Percentiles rank a stretch among this genome's conserved stretches.
Evolutionary conservation across 2,113 vertebrate species (phyloP).

Genomic region (Dipodomys stephensi): DNA sequence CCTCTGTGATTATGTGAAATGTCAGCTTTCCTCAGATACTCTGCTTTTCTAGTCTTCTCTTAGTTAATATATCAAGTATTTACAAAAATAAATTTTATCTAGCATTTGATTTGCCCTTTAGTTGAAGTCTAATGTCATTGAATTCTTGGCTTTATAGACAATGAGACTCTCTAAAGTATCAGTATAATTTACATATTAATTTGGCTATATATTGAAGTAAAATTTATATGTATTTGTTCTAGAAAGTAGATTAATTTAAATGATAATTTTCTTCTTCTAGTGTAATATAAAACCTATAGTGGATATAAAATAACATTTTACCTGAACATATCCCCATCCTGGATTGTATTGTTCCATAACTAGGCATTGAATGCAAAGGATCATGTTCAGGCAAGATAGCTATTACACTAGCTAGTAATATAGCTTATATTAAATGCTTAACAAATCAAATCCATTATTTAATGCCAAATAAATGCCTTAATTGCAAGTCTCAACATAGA

Average conservation of each 20-base stretch:
- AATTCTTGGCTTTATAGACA: not conserved
- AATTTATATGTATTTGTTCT: slow-evolving; percentile 26
- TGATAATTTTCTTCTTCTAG: not conserved
- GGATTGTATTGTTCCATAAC: not conserved
- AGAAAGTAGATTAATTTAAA: not conserved
- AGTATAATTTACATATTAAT: not conserved
- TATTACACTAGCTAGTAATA: not conserved
- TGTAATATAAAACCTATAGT: not conserved
- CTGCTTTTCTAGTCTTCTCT: not conserved
- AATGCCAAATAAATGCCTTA: slow-evolving; percentile 49
- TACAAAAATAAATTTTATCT: not conserved
- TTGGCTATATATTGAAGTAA: slow-evolving; percentile 2
- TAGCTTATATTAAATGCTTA: not conserved
- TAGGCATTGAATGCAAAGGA: not conserved
- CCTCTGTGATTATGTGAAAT: not conserved
- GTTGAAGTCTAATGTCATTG: not conserved
- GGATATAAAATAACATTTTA: not conserved
- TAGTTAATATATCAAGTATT: slow-evolving; percentile 35
- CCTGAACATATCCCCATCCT: not conserved
- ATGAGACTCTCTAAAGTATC: not conserved
- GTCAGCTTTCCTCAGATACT: not conserved
- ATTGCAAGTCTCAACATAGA: not conserved
- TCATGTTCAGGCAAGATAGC: not conserved
- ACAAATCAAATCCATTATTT: slow-evolving; percentile 20
- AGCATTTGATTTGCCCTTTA: slow-evolving; percentile 19